Evolutionary conservation across 2,888 invertebrate genomes (phyloP).

Genomic region (Clanis bilineata): DNA sequence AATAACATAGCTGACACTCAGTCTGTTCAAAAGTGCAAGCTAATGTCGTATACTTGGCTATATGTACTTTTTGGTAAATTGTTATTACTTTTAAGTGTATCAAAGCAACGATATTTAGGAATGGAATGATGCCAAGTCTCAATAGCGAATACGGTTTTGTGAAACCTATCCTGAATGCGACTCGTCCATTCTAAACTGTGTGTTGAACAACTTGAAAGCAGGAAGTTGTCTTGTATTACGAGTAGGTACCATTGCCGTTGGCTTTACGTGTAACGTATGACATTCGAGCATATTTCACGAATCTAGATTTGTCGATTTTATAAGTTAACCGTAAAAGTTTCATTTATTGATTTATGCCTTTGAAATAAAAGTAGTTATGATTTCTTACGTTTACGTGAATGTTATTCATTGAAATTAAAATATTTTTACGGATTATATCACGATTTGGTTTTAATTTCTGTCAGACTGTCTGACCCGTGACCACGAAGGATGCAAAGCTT

Average conservation of each 20-base stretch:
- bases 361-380: no score
- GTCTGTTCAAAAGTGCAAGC: conserved; percentile 30
- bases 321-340: no score
- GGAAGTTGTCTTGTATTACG: conserved; percentile 40
- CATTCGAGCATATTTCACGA: conserved; percentile 20
- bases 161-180: conserved; percentile 36
- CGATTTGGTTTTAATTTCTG: no score
- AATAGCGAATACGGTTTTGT: conserved; percentile 47
- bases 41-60: conserved; percentile 45
- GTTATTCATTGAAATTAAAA: no score
- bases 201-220: conserved; percentile 34
- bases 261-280: conserved; percentile 13
- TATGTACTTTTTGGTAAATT: conserved; percentile 39
- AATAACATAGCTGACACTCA: background rate
- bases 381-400: no score
- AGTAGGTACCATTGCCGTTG: background rate
- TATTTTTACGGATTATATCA: no score
- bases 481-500: no score
- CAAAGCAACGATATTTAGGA: conserved; percentile 53
- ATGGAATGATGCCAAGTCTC: conserved; percentile 63
- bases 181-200: conserved; percentile 37
- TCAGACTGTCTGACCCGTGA: no score
- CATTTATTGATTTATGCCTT: no score
- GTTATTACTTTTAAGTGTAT: conserved; percentile 50
- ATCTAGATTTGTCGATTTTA: conserved; percentile 23